Evolutionary conservation across 2,797 vertebrate species (phyloP), one percentile per base, ranked within the genome.

Genomic region (Clarias fuscus): DNA sequence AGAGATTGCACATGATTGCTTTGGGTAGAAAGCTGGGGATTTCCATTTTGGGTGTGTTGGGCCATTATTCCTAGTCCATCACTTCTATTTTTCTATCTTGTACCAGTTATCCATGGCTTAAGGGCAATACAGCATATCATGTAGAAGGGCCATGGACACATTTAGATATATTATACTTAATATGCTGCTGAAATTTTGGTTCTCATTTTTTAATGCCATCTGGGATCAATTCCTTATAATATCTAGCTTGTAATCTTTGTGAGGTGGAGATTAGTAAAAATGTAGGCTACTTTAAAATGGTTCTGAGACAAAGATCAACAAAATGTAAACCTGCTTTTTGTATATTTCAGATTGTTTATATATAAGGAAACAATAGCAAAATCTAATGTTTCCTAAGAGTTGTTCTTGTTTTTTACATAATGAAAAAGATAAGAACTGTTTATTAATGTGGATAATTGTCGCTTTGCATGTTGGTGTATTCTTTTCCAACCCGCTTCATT

Each of bases 281-380:
- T 89, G 92, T 94, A 92, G 86, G 86, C 58, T 84, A 84, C 92
- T 93, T 85, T 90, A 92, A 92, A 94, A 92, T 88, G 90, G 91
- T 93, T 91, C 93, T 92, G 92, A 91, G 90, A 92, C 91, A 93
- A 91, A 75, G 90, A 94, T 92, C 91, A 92, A 93, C 88, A 89
- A 93, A 92, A 91, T 87, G 92, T 95, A 93, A 94, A 95, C 90
- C 94, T 94, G 95, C 93, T 90, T 94, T 95, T 96, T 96, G 93
- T 96, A 96, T 93, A 95, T 94, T 94, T 93, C 90, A 94, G 93
- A 95, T 94, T 92, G 94, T 95, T 96, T 96, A 94, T 96, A 96
- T 95, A 91, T 76, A 89, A 88, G 87, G 86, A 87, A 62, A 87
- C 27, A 80, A 62, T 20, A 86, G 61, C 82, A 88, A 90, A 82